Conservation (phyloP, 1,140 invertebrate species). For the Caligus rogercresseyi region DNA sequence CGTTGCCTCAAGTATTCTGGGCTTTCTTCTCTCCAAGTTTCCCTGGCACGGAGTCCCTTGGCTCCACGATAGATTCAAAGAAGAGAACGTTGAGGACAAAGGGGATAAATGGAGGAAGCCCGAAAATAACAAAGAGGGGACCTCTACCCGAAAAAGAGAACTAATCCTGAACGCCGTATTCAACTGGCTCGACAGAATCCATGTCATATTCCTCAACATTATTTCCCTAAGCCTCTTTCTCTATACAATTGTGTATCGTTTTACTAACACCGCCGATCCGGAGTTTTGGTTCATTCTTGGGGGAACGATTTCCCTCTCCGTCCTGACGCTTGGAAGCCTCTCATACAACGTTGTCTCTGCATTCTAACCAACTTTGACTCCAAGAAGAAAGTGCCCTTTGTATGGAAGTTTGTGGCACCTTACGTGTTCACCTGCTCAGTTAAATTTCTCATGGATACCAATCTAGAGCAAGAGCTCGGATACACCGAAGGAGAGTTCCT, state of each 20-base stretch:
- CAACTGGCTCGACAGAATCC: not conserved
- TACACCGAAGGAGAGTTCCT: not conserved
- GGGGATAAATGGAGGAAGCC: slow-evolving; percentile 5
- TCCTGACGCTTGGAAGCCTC: not conserved
- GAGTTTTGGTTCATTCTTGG: not conserved
- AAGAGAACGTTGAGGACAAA: slow-evolving; percentile 11
- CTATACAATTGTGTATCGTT: not conserved
- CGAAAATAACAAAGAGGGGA: not conserved
- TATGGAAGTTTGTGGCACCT: not conserved
- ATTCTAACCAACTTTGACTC: not conserved
- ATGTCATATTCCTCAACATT: not conserved
- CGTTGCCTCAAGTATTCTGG: slow-evolving; percentile 1
- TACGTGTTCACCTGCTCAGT: not conserved
- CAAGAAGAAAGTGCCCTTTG: not conserved
- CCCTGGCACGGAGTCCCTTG: slow-evolving; percentile 10
- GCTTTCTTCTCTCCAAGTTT: slow-evolving; percentile 1
- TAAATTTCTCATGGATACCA: not conserved
- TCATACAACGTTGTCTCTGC: not conserved
- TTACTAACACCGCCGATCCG: not conserved
- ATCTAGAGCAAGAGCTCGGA: not conserved
- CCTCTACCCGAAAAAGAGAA: not conserved
- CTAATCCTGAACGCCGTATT: not conserved
- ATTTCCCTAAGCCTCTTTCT: not conserved
- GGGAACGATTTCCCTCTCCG: not conserved
- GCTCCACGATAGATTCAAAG: not conserved